phyloP scores from a whole-genome alignment of 64 coral and sea anemone species.

The Stichodactyla helianthus region DNA sequence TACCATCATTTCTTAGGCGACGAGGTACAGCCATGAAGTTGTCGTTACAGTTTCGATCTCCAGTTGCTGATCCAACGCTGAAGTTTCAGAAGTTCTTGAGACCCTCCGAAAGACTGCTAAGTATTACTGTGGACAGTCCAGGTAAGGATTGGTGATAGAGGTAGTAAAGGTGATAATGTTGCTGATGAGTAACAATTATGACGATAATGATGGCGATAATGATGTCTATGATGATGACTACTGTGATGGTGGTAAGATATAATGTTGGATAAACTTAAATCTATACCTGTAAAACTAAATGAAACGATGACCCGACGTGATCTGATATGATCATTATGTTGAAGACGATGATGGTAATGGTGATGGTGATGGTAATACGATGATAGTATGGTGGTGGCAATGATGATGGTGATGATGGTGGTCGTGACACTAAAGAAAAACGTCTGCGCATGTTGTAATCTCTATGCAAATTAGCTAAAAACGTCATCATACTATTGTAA shows the following conservation, averaged over 20 bases:
- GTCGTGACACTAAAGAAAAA: too few species aligned
- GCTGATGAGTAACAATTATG: not conserved
- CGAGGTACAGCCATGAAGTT: constrained; percentile 59
- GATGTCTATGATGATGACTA: not conserved
- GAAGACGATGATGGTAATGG: not conserved
- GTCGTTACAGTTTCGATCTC: constrained; percentile 66
- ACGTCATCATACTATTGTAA: too few species aligned
- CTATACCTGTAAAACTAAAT: too few species aligned
- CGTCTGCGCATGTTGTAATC: too few species aligned
- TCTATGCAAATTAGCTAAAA: too few species aligned
- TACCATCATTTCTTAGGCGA: constrained; percentile 21
- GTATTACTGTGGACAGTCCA: constrained; percentile 77
- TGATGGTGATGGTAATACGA: not conserved
- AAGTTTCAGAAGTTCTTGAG: constrained; percentile 81
- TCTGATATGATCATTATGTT: too few species aligned
- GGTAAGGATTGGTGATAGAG: constrained; percentile 26
- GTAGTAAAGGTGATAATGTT: too few species aligned
- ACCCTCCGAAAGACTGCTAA: constrained; percentile 60
- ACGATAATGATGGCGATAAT: not conserved
- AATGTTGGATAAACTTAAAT: too few species aligned
- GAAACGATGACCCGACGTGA: too few species aligned
- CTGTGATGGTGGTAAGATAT: too few species aligned
- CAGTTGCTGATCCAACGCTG: constrained; percentile 72
- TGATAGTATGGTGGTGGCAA: not conserved
- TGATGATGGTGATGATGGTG: not conserved